These are phyloP conservation scores for Trinectes maculatus DNA, from an alignment of 2,113 vertebrate genomes.

Conservation along the genomic window DNA sequence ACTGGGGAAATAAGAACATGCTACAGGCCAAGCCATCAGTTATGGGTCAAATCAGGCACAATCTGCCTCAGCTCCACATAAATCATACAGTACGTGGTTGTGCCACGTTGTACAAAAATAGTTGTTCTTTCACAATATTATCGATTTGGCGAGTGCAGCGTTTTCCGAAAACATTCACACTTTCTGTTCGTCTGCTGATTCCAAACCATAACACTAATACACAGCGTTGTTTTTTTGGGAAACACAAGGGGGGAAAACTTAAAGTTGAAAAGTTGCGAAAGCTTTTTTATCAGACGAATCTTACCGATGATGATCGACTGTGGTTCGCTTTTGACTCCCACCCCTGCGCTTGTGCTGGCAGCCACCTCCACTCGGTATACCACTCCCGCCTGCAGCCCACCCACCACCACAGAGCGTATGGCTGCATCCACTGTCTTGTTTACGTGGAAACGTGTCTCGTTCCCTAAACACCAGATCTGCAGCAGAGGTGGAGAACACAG, in stretches of 20 bases:
- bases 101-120: slow-evolving; percentile 51
- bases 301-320: slow-evolving; percentile 95
- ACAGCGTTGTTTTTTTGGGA: background rate
- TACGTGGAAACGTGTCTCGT: slow-evolving; percentile 97
- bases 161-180: slow-evolving; percentile 1
- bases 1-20: slow-evolving; percentile 83
- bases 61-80: slow-evolving; percentile 67
- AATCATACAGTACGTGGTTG: slow-evolving; percentile 66
- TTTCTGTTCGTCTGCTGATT: background rate
- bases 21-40: slow-evolving; percentile 78
- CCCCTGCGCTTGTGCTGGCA: slow-evolving; percentile 94
- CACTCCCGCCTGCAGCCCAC: slow-evolving; percentile 93
- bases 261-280: background rate
- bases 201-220: slow-evolving; percentile 1
- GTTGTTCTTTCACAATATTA: slow-evolving; percentile 26
- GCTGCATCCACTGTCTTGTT: slow-evolving; percentile 98
- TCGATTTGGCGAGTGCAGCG: slow-evolving; percentile 10
- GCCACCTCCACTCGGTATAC: slow-evolving; percentile 95
- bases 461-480: slow-evolving; percentile 98
- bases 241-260: background rate
- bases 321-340: slow-evolving; percentile 95
- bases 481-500: slow-evolving; percentile 37
- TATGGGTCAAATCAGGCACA: slow-evolving; percentile 81
- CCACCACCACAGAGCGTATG: slow-evolving; percentile 96
- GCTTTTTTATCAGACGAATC: slow-evolving; percentile 34